Evolutionary conservation across 2,888 invertebrate genomes (phyloP).

Genomic region (Aromia moschata): DNA sequence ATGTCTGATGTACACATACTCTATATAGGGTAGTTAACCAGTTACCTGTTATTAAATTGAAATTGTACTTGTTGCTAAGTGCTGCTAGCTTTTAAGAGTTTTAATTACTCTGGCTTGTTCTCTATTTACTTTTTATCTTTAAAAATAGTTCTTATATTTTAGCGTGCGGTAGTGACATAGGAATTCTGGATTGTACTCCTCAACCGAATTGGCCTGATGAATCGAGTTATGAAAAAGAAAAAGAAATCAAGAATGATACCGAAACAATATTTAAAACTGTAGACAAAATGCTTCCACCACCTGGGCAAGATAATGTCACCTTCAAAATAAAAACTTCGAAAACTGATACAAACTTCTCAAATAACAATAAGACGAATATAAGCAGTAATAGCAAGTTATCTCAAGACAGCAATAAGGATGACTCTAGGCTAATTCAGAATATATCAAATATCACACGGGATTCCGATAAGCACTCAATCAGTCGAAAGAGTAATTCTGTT

Average conservation of each 20-base stretch:
- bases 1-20: too few relatives aligned
- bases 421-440: constrained; percentile 13
- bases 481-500: not conserved
- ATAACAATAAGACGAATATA: constrained; percentile 1
- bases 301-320: not conserved
- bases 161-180: constrained; percentile 18
- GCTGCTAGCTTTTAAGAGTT: too few relatives aligned
- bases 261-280: constrained; percentile 41
- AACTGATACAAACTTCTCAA: constrained; percentile 16
- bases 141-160: constrained; percentile 7
- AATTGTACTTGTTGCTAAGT: too few relatives aligned
- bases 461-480: constrained; percentile 2
- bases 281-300: constrained; percentile 34
- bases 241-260: constrained; percentile 27
- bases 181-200: constrained; percentile 37
- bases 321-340: constrained; percentile 13
- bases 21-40: too few relatives aligned
- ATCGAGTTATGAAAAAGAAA: constrained; percentile 27
- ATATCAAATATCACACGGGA: constrained; percentile 6
- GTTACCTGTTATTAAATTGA: too few relatives aligned
- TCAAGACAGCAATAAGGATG: constrained; percentile 2
- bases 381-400: constrained; percentile 2
- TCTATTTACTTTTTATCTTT: too few relatives aligned
- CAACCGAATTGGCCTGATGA: constrained; percentile 42
- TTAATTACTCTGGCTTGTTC: too few relatives aligned